These are phyloP conservation scores for Globicephala melas DNA, from an alignment of 2,113 vertebrate genomes.

Conservation along the genomic window DNA sequence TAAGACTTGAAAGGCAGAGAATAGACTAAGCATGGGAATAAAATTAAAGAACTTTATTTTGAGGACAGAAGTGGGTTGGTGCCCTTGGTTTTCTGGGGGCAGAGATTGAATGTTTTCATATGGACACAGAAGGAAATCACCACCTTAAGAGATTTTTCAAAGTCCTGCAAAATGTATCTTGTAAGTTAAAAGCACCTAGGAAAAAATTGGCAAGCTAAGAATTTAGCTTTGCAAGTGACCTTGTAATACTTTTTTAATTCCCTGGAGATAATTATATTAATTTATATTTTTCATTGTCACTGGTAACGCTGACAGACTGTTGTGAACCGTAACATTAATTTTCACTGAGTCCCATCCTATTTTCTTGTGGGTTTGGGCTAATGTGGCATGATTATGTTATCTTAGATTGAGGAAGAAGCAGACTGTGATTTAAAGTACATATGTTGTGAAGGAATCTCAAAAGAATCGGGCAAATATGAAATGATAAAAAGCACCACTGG, in stretches of 20 bases:
- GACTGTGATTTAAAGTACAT: neutral
- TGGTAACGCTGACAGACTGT: neutral
- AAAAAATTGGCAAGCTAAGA: neutral
- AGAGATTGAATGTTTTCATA: neutral
- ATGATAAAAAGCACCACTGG: neutral
- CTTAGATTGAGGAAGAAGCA: neutral
- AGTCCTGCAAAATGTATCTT: neutral
- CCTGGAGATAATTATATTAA: neutral
- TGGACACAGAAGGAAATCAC: neutral
- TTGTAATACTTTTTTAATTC: neutral
- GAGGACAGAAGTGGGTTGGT: neutral
- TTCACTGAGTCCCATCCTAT: neutral
- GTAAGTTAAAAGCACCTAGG: neutral
- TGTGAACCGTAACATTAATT: neutral
- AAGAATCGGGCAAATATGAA: slow-evolving; percentile 18
- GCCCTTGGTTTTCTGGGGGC: neutral
- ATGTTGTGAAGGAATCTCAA: neutral
- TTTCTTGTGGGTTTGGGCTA: neutral
- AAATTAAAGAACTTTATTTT: neutral
- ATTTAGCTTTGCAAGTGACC: neutral
- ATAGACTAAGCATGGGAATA: neutral
- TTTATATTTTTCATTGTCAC: neutral
- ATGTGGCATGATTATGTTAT: neutral
- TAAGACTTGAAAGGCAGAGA: neutral
- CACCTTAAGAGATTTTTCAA: neutral